Evolutionary conservation across 2,888 invertebrate species (phyloP).

Genomic region (Cryptus armator): DNA sequence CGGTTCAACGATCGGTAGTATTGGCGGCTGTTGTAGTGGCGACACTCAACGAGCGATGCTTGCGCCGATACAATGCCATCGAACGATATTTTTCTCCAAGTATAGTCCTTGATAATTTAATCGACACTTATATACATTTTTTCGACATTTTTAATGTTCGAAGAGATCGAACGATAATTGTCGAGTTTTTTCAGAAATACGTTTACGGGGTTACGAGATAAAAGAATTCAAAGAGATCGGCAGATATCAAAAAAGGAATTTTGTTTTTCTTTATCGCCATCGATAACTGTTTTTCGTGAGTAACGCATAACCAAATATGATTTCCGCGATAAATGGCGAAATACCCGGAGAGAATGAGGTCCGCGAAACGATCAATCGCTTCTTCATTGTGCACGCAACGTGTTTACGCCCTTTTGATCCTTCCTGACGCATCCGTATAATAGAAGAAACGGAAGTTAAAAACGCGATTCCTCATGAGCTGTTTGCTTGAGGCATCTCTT

Average conservation of each 20-base stretch:
- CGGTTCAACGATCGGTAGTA: constrained; percentile 66
- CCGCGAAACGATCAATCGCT: constrained; percentile 71
- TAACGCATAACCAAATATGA: constrained; percentile 56
- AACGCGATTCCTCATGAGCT: constrained; percentile 24
- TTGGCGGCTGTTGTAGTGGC: constrained; percentile 21
- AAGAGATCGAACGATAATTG: not conserved
- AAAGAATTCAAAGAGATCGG: too few relatives aligned
- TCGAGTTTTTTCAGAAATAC: not conserved
- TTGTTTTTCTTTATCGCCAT: too few relatives aligned
- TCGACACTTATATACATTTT: not conserved
- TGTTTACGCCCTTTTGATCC: constrained; percentile 53
- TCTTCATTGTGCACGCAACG: constrained; percentile 67
- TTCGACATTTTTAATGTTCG: not conserved
- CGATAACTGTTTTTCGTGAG: too few relatives aligned
- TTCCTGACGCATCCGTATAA: constrained; percentile 40
- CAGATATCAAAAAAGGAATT: too few relatives aligned
- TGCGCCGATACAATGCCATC: constrained; percentile 29
- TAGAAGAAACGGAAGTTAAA: constrained; percentile 70
- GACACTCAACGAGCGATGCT: constrained; percentile 43
- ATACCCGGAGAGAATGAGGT: constrained; percentile 67
- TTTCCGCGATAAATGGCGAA: constrained; percentile 74
- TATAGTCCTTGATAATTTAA: not conserved
- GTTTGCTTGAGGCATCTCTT: constrained; percentile 23
- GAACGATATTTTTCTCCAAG: not conserved
- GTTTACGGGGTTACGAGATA: not conserved